Percentiles rank a stretch among this genome's conserved stretches.
Evolutionary conservation across 2,888 invertebrate genomes (phyloP).

Genomic region (Drosophila falleni): DNA sequence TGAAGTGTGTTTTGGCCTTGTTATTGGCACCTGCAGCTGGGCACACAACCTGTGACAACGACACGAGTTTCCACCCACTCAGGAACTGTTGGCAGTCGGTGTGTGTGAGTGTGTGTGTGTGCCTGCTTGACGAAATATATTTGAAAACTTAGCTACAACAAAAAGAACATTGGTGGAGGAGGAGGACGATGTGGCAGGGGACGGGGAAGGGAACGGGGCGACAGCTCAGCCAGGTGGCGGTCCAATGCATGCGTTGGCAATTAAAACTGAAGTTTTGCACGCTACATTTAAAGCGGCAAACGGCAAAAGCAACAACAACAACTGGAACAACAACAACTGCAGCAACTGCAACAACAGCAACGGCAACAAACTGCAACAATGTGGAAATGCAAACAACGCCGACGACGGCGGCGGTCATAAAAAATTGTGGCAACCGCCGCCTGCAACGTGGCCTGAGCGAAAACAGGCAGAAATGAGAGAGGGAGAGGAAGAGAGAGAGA

Average conservation of each 20-base stretch:
- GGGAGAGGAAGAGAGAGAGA: neutral
- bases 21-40: constrained; percentile 30
- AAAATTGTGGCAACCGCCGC: constrained; percentile 59
- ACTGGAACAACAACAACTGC: constrained; percentile 20
- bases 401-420: constrained; percentile 59
- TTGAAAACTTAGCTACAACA: constrained; percentile 37
- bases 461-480: neutral
- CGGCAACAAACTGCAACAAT: constrained; percentile 67
- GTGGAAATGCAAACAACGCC: constrained; percentile 64
- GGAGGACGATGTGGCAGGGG: neutral
- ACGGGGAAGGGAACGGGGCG: constrained; percentile 1
- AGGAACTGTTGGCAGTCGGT: constrained; percentile 31
- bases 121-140: constrained; percentile 58
- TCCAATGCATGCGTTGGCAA: constrained; percentile 78
- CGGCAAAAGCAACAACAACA: constrained; percentile 51
- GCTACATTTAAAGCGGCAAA: constrained; percentile 75
- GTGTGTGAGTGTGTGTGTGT: too few relatives aligned
- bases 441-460: constrained; percentile 14
- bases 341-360: too few relatives aligned
- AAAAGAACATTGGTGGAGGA: neutral
- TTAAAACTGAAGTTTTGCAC: constrained; percentile 79
- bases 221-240: constrained; percentile 65
- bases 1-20: constrained; percentile 8
- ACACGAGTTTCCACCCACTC: constrained; percentile 19
- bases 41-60: constrained; percentile 26